Base-by-base conservation (phyloP, 2,888 invertebrate species). In the Dusona sp. region DNA sequence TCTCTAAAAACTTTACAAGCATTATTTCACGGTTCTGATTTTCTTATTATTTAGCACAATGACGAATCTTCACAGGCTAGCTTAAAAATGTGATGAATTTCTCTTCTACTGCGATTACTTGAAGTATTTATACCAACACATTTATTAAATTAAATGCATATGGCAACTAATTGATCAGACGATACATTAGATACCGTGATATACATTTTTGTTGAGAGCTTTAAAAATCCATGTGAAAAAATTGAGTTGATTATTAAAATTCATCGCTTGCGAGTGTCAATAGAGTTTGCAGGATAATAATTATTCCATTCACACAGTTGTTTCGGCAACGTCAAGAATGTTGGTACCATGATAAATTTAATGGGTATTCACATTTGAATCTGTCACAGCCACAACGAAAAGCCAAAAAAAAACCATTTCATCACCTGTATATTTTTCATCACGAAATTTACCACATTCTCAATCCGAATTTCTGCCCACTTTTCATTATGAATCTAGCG, bases 401-500 rank as follows among this genome's bases (percentile, higher is more conserved):
- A 42, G 13, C n/a, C n/a, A n/a, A 19, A 70, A 70, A 70, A 70
- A 42, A 22, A 19, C 48, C 25, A 29, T 48, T 29, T 9, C 9
- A 48, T 42, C 29, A 48, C 48, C 25, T 70, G 48, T 48, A 70
- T 19, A 48, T 48, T 70, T 29, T 33, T 9, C 70, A 48, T 70
- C 9, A 22, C 70, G 29, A 48, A 70, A 70, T 48, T 70, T 19
- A 48, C 45, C 48, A 19, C 29, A 48, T 9, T 33, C n/a, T 48
- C n/a, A 9, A 73, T 73, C 33, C 36, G 22, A 22, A 33, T 36
- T 73, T 36, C 11, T n/a, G 9, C n/a, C n/a, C 48, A 22, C 29
- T 51, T 73, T 36, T 45, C 51, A 51, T 73, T n/a, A 25, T 54
- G n/a, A 13, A 73, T 22, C 13, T 73, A 54, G 72, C 22, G 72